A percentile compares a stretch with the other conserved stretches of the same genome.
Conservation (phyloP, 1,140 invertebrate genomes). For the Drosophila pseudoobscura region DNA sequence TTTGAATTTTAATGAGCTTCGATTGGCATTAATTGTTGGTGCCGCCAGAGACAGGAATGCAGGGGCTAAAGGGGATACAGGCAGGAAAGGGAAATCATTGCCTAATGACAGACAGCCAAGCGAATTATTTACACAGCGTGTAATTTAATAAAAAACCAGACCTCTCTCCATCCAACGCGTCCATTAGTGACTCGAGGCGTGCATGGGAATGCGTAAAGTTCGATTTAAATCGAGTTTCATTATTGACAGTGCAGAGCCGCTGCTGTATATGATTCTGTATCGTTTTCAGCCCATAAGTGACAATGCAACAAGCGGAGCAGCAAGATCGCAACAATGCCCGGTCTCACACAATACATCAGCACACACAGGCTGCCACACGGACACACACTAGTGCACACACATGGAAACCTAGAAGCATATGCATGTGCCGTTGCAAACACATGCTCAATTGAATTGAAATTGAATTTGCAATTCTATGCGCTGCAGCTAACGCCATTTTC, state of each 20-base stretch:
- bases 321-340: slow-evolving; percentile 65
- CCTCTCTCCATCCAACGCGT: neutral
- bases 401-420: slow-evolving; percentile 57
- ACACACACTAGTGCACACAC: neutral
- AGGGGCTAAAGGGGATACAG: neutral
- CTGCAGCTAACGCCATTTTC: slow-evolving; percentile 78
- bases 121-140: slow-evolving; percentile 37
- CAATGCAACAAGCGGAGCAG: slow-evolving; percentile 73
- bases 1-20: slow-evolving; percentile 74
- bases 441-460: slow-evolving; percentile 82
- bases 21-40: slow-evolving; percentile 69
- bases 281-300: slow-evolving; percentile 63
- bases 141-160: slow-evolving; percentile 36
- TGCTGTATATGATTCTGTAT: slow-evolving; percentile 49
- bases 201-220: slow-evolving; percentile 16
- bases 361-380: slow-evolving; percentile 13
- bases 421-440: slow-evolving; percentile 70
- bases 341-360: slow-evolving; percentile 36
- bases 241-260: slow-evolving; percentile 53
- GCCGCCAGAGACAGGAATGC: no score
- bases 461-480: slow-evolving; percentile 82
- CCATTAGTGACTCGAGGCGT: neutral
- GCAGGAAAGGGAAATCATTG: neutral
- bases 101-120: slow-evolving; percentile 36
- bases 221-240: slow-evolving; percentile 44